A percentile compares a stretch with the other conserved stretches of the same genome.
These are phyloP conservation scores for Aphaenogaster rudis DNA, from an alignment of 1,140 invertebrate genomes.

Conservation along the genomic window DNA sequence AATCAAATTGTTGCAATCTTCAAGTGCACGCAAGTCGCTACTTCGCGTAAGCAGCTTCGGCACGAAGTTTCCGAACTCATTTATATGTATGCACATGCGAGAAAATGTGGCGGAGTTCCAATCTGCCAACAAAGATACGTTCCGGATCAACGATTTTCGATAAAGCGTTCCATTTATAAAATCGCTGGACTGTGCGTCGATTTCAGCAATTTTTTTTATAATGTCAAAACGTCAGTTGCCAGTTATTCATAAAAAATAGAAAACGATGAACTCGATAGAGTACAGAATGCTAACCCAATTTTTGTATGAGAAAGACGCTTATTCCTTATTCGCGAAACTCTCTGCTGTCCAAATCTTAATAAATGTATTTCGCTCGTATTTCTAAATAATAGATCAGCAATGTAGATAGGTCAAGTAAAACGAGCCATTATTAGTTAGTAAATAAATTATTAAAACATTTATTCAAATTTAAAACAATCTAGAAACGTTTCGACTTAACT, in stretches of 20 bases:
- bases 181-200: background rate
- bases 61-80: conserved; percentile 32
- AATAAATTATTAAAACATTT: no score
- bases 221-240: conserved; percentile 15
- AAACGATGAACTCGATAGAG: conserved; percentile 52
- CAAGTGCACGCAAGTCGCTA: conserved; percentile 20
- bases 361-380: no score
- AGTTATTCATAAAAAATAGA: conserved; percentile 34
- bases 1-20: conserved; percentile 57
- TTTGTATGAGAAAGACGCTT: conserved; percentile 20
- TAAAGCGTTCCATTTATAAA: conserved; percentile 15
- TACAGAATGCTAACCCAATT: conserved; percentile 62
- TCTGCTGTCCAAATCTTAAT: background rate
- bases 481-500: no score
- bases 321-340: conserved; percentile 34
- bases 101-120: background rate
- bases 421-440: no score
- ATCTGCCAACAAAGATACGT: conserved; percentile 3
- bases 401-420: no score
- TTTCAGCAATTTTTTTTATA: background rate
- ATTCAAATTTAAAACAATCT: no score
- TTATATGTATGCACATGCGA: conserved; percentile 34
- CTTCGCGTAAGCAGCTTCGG: conserved; percentile 32
- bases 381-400: no score
- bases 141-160: conserved; percentile 31